Evolutionary conservation across 2,113 vertebrate genomes (phyloP), one percentile per base, ranked within the genome.

Genomic region (Odobenus rosmarus): DNA sequence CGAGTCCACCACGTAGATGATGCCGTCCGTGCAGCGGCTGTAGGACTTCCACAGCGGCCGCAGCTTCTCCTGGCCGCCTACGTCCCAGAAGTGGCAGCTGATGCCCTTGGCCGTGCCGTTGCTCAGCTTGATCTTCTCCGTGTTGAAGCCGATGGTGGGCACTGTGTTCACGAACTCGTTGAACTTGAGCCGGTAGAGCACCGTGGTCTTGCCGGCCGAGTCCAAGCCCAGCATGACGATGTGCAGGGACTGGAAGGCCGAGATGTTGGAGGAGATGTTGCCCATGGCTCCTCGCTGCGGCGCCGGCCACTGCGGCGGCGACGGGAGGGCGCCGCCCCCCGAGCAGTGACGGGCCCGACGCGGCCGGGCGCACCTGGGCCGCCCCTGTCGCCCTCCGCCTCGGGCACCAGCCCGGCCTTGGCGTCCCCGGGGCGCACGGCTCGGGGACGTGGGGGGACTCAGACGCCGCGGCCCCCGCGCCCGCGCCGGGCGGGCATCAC

Each of bases 131-230:
- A 99, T 99, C 98, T 99, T 99, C 98, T 99, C 99, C 0, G 99
- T 99, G 99, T 99, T 99, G 98, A 99, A 99, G 18, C 99, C 99
- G 96, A 99, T 99, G 64, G 99, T 99, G 86, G 99, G 99, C 49
- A 99, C 99, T 0, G 99, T 99, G 99, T 99, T 99, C 93, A 99
- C 99, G 89, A 99, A 99, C 98, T 99, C 99, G 95, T 99, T 99
- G 97, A 99, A 99, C 98, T 99, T 99, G 51, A 99, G 98, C 62
- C 99, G 98, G 98, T 99, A 99, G 0, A 99, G 99, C 46, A 99
- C 99, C 0, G 99, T 99, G 94, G 99, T 99, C 97, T 99, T 99
- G 53, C 99, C 99, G 5, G 99, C 99, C 7, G 99, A 99, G 97
- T 99, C 99, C 99, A 99, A 97, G 69, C 99, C 99, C 98, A 99